Evolutionary conservation across 2,888 invertebrate genomes (phyloP).

Genomic region (Melinaea menophilus): DNA sequence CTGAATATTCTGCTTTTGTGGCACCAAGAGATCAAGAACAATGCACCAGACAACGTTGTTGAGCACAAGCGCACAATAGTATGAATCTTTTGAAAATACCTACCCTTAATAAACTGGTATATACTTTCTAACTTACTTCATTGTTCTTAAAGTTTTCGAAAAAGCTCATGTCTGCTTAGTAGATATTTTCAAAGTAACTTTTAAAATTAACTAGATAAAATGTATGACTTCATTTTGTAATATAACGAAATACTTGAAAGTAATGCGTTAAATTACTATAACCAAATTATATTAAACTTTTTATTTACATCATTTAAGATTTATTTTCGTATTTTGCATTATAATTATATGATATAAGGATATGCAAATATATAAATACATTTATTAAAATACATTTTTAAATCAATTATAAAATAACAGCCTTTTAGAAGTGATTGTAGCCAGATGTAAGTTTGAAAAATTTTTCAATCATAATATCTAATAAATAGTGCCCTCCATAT

Average conservation of each 20-base stretch:
- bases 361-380: constrained; percentile 19
- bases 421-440: constrained; percentile 55
- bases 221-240: not conserved
- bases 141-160: not conserved
- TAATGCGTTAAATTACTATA: not conserved
- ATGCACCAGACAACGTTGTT: not conserved
- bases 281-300: not conserved
- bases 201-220: not conserved
- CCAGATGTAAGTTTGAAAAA: constrained; percentile 67
- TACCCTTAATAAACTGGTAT: not conserved
- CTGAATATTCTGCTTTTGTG: not conserved
- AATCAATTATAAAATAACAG: constrained; percentile 63
- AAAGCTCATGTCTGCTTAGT: not conserved
- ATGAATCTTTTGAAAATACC: not conserved
- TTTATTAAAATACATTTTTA: constrained; percentile 44
- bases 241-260: not conserved
- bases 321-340: not conserved
- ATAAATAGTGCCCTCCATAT: constrained; percentile 54
- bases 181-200: not conserved
- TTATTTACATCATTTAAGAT: not conserved
- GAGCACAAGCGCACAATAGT: not conserved
- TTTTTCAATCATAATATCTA: constrained; percentile 69
- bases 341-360: not conserved
- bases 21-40: not conserved
- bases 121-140: not conserved